phyloP scores from a whole-genome alignment of 2,888 invertebrate species.

The Boloria euphrosyne region DNA sequence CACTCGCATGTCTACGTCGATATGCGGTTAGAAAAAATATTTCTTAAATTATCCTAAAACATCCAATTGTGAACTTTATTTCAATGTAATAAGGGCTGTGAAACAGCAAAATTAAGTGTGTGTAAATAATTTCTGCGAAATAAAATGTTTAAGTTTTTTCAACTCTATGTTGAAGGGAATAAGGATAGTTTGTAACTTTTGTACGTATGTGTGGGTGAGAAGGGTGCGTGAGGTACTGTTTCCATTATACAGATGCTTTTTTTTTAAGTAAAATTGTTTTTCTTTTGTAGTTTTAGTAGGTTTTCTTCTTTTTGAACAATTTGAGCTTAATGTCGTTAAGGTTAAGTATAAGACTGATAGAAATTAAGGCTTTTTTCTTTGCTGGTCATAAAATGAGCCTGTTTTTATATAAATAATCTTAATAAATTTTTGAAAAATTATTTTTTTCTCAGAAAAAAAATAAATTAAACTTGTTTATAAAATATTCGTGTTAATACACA shows the following conservation, averaged over 20 bases:
- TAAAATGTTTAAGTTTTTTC: constrained; percentile 13
- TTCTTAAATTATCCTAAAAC: constrained; percentile 24
- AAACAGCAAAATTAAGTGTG: neutral
- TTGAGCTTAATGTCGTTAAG: too few species aligned
- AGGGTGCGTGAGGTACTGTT: constrained; percentile 45
- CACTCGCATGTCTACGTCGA: constrained; percentile 30
- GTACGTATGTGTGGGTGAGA: constrained; percentile 41
- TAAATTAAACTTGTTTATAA: too few species aligned
- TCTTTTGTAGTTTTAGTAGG: neutral
- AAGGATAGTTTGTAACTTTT: constrained; percentile 18
- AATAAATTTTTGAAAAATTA: too few species aligned
- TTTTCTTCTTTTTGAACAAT: too few species aligned
- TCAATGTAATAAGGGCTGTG: constrained; percentile 11
- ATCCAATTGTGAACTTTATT: constrained; percentile 9
- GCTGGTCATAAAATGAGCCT: too few species aligned
- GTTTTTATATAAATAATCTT: too few species aligned
- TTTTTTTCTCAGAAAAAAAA: too few species aligned
- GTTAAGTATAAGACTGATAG: too few species aligned
- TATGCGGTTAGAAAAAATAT: constrained; percentile 42
- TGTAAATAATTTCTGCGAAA: neutral
- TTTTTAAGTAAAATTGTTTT: neutral
- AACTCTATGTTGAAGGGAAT: constrained; percentile 13
- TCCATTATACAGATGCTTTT: constrained; percentile 34
- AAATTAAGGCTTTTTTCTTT: too few species aligned
- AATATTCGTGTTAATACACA: too few species aligned